Evolutionary conservation across 1,140 invertebrate species (phyloP).

Genomic region (Eurosta solidaginis): DNA sequence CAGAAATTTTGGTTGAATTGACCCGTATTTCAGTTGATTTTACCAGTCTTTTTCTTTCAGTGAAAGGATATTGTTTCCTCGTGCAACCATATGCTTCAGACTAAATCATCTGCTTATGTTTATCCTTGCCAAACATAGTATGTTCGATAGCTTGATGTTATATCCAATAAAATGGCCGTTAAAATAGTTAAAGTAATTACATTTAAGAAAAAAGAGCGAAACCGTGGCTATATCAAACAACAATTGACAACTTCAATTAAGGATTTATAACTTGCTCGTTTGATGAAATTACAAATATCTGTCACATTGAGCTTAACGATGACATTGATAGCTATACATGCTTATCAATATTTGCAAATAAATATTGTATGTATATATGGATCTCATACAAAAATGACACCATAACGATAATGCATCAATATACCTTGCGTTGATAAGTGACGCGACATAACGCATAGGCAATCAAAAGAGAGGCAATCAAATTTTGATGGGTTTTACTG

Average conservation of each 20-base stretch:
- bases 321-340: neutral
- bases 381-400: neutral
- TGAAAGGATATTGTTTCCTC: no score
- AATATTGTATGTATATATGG: neutral
- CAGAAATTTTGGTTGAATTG: no score
- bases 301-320: neutral
- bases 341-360: neutral
- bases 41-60: no score
- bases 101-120: no score
- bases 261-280: neutral
- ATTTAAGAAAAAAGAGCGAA: no score
- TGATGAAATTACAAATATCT: constrained; percentile 21
- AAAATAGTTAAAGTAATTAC: no score
- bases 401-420: constrained; percentile 15
- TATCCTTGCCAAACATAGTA: no score
- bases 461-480: constrained; percentile 24
- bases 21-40: no score
- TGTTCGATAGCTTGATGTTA: no score
- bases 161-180: no score
- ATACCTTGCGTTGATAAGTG: neutral
- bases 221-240: no score
- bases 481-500: neutral
- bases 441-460: neutral
- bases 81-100: no score
- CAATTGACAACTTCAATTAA: constrained; percentile 21